Conservation (phyloP, 2,888 invertebrate species). For the Agriotes lineatus region DNA sequence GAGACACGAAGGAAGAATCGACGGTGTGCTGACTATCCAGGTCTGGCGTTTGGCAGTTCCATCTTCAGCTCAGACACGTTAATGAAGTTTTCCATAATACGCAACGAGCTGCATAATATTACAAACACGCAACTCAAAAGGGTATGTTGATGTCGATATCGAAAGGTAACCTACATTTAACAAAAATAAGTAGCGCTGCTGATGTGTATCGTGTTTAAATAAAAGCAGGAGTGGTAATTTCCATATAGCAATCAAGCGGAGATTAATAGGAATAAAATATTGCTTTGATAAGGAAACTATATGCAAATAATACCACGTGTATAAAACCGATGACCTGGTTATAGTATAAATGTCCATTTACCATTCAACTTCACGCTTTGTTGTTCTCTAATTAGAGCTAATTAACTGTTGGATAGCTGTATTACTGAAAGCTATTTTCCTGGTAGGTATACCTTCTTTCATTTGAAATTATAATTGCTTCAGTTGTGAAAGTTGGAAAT, state of each 20-base stretch:
- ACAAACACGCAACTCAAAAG: constrained; percentile 95
- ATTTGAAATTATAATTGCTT: constrained; percentile 20
- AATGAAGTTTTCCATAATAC: constrained; percentile 98
- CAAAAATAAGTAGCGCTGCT: too few relatives aligned
- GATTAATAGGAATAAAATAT: neutral
- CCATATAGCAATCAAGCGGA: too few relatives aligned
- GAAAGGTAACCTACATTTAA: too few relatives aligned
- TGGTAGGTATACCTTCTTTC: constrained; percentile 11
- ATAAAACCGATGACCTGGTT: constrained; percentile 12
- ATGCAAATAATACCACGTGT: constrained; percentile 1
- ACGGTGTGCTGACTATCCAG: constrained; percentile 92
- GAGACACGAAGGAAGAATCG: constrained; percentile 80
- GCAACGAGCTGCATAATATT: constrained; percentile 97
- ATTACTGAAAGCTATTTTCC: neutral
- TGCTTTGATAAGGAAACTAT: neutral
- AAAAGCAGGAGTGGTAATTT: too few relatives aligned
- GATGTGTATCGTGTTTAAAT: too few relatives aligned
- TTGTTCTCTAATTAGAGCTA: constrained; percentile 17
- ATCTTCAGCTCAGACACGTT: constrained; percentile 96
- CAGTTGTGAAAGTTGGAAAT: constrained; percentile 15
- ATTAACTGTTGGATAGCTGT: neutral
- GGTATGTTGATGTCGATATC: constrained; percentile 75
- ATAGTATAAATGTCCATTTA: neutral
- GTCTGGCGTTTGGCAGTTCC: constrained; percentile 90
- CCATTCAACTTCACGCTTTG: constrained; percentile 10